These are phyloP conservation scores for Sebastes nivosus DNA, from an alignment of 2,797 vertebrate species.

Conservation along the genomic window DNA sequence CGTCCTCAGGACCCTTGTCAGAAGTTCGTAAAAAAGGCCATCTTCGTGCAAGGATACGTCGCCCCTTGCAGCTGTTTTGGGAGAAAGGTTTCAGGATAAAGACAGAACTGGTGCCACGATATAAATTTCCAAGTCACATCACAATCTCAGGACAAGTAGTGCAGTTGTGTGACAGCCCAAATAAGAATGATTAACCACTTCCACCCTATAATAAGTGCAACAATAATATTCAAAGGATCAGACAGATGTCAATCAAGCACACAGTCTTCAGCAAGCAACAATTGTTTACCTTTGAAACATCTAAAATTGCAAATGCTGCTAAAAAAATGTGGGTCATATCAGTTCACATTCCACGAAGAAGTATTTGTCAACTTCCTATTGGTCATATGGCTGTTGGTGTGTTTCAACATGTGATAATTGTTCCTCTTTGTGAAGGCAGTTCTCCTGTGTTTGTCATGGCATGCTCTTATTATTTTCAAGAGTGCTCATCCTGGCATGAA, in stretches of 20 bases:
- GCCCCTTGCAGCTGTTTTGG: not conserved
- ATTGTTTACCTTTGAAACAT: not conserved
- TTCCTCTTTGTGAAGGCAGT: conserved; percentile 15
- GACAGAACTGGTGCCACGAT: not conserved
- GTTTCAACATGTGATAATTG: conserved; percentile 30
- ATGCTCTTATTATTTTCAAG: not conserved
- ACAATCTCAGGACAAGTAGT: no score
- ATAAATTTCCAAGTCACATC: no score
- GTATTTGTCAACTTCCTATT: conserved; percentile 50
- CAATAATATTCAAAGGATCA: not conserved
- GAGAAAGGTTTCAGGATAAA: not conserved
- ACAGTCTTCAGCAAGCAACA: not conserved
- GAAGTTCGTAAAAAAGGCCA: not conserved
- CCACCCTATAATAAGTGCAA: not conserved
- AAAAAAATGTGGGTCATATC: conserved; percentile 12
- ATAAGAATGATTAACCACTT: not conserved
- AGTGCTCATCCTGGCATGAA: not conserved
- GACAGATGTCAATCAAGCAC: not conserved
- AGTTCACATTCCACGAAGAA: conserved; percentile 28
- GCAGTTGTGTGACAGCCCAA: not conserved
- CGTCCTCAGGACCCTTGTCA: no score
- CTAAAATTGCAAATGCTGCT: conserved; percentile 10
- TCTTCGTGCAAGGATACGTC: not conserved
- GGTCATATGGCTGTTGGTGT: conserved; percentile 30
- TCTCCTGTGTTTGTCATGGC: not conserved